These are phyloP conservation scores for Cheiracanthium punctorium DNA, from an alignment of 2,888 invertebrate species.

Conservation along the genomic window DNA sequence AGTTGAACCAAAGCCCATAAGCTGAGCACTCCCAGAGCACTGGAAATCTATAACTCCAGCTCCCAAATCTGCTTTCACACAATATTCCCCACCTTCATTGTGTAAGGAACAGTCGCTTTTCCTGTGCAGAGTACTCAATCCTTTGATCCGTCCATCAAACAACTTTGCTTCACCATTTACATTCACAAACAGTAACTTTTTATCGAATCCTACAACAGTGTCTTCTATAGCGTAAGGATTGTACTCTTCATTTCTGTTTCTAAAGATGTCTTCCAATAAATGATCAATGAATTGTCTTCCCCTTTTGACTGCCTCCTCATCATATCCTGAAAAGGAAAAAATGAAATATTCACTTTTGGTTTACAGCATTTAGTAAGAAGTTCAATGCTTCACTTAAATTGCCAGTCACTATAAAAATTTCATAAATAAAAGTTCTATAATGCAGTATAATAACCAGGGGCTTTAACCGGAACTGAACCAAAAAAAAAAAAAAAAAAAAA, in stretches of 20 bases:
- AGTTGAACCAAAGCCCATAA: neutral
- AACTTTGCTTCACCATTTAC: neutral
- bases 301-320: neutral
- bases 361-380: too few relatives aligned
- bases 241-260: neutral
- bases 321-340: neutral
- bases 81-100: neutral
- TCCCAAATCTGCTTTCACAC: neutral
- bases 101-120: neutral
- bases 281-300: slow-evolving; percentile 3
- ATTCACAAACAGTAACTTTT: too few relatives aligned
- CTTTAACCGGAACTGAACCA: too few relatives aligned
- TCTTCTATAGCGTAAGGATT: neutral
- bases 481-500: too few relatives aligned
- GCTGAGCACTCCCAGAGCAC: neutral
- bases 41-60: neutral
- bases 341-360: too few relatives aligned
- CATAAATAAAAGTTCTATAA: too few relatives aligned
- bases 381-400: too few relatives aligned
- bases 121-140: slow-evolving; percentile 11
- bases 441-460: too few relatives aligned
- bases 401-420: too few relatives aligned
- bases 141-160: neutral
- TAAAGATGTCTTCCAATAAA: neutral
- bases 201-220: too few relatives aligned